Conservation (phyloP, 2,888 invertebrate genomes). For the Bombylius discolor region DNA sequence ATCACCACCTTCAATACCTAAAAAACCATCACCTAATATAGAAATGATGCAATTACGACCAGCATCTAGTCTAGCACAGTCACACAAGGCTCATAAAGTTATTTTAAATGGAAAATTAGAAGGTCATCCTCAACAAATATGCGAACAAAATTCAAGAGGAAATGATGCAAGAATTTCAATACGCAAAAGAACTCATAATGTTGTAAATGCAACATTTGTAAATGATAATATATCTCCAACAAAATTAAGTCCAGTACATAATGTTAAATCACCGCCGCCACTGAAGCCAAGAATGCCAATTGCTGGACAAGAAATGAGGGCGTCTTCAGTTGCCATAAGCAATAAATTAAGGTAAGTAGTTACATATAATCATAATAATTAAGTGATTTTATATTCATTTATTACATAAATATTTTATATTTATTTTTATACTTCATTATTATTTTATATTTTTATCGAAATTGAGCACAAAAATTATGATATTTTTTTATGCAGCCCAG, state of each 20-base stretch:
- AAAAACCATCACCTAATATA: conserved; percentile 27
- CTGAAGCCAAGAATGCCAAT: conserved; percentile 29
- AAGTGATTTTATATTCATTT: no score
- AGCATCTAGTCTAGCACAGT: conserved; percentile 22
- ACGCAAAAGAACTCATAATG: conserved; percentile 34
- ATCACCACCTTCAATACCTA: conserved; percentile 30
- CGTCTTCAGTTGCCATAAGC: conserved; percentile 10
- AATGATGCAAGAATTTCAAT: conserved; percentile 16
- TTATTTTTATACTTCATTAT: no score
- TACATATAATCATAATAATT: no score
- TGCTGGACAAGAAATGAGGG: conserved; percentile 16
- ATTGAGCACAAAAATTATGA: no score
- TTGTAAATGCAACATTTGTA: conserved; percentile 11
- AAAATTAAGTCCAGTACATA: conserved; percentile 4
- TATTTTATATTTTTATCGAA: no score
- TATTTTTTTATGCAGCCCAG: no score
- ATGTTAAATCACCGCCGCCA: conserved; percentile 26
- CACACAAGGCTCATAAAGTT: conserved; percentile 23
- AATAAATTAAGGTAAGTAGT: conserved; percentile 27
- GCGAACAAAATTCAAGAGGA: conserved; percentile 1
- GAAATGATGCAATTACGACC: conserved; percentile 25
- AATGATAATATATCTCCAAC: background rate
- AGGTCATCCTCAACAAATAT: conserved; percentile 11
- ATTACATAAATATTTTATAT: no score
- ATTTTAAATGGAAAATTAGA: conserved; percentile 24